Conservation (phyloP, 1,140 invertebrate species). For the Heliconius hermathena region DNA sequence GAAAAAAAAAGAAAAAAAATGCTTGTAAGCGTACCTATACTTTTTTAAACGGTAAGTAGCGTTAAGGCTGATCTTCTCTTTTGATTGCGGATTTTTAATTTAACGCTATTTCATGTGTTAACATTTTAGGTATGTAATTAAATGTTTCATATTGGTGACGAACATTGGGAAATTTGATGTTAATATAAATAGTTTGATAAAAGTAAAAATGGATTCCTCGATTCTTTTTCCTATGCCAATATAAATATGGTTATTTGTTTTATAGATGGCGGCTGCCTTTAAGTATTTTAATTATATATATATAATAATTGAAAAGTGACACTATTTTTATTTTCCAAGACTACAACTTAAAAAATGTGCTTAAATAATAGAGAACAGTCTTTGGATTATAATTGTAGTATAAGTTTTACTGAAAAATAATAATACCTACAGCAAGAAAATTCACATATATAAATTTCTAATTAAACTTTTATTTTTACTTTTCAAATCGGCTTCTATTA, state of each 20-base stretch:
- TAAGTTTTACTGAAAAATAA: neutral
- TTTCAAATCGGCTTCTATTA: neutral
- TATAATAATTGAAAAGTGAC: too few species aligned
- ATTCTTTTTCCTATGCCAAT: neutral
- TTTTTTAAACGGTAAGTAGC: conserved; percentile 59
- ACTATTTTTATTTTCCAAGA: too few species aligned
- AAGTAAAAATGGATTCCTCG: neutral
- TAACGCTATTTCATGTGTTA: neutral
- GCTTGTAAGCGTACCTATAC: conserved; percentile 67
- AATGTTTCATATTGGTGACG: neutral
- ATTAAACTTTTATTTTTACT: neutral
- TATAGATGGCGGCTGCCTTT: too few species aligned
- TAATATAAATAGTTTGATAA: neutral
- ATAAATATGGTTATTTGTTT: neutral
- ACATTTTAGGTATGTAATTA: neutral
- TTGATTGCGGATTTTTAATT: neutral
- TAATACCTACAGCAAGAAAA: neutral
- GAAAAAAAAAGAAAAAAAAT: conserved; percentile 68
- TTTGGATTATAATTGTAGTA: too few species aligned
- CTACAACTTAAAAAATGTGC: too few species aligned
- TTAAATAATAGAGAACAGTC: too few species aligned
- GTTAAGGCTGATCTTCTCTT: conserved; percentile 48
- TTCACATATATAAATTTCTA: neutral
- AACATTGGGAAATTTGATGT: neutral
- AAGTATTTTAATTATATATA: too few species aligned